Base-by-base conservation (phyloP, 2,888 invertebrate genomes). In the Cylindroiulus punctatus region DNA sequence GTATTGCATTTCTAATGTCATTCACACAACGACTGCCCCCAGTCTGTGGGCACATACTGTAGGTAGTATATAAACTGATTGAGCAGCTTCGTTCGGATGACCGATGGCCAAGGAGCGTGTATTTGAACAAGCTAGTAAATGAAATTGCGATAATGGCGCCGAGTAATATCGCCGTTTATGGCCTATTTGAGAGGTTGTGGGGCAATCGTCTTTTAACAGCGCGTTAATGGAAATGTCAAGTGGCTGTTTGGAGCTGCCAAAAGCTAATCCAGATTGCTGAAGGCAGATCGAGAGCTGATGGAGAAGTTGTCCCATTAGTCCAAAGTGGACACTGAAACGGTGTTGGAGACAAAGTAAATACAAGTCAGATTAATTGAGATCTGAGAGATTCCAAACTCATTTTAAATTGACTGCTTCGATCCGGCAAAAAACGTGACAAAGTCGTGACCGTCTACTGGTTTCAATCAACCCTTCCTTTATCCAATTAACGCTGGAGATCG, bases 131-230 rank as follows among this genome's bases (percentile, higher is more conserved):
- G 76, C 26, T 22, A 76, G 76, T 76, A 76, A 76, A 76, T 76
- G 76, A 76, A 76, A 76, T 76, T 76, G 76, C 76, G 76, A 26
- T 76, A 76, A 76, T 76, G 76, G 76, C 30, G 76, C 76, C 76
- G 76, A 76, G 76, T 76, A 76, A 76, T 76, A 76, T 30, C 76
- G 76, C 14, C 76, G 76, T 76, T 76, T 76, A 76, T 76, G 76
- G 76, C 76, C 30, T 76, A 76, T 76, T 76, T 76, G 76, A 76
- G 76, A 76, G 76, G 76, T 76, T 76, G 76, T 76, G 76, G 76
- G 76, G 76, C 76, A 76, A 76, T 76, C 76, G 76, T 76, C 76
- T 76, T 76, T 76, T 76, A 76, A 76, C 76, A 2, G 30, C 12
- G 76, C 76, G 30, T 76, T 76, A 76, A 76, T 76, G 76, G 76